Conservation (phyloP, 2,113 vertebrate genomes). For the Lynx canadensis region DNA sequence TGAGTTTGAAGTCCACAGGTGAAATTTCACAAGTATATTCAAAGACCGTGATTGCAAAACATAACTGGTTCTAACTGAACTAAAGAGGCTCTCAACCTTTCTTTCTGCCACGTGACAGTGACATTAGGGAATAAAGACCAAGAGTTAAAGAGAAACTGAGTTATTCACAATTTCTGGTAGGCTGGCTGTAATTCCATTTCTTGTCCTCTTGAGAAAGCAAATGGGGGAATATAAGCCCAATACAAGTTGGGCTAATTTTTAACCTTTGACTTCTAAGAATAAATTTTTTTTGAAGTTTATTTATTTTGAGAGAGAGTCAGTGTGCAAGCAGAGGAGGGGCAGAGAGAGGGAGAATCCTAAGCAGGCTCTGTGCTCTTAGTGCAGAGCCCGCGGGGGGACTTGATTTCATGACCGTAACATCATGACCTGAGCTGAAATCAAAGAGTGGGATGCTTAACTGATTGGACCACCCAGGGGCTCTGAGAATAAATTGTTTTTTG, state of each 20-base stretch:
- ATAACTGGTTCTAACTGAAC: background rate
- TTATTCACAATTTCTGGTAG: background rate
- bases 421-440: no score
- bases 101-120: background rate
- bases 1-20: background rate
- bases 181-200: background rate
- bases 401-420: no score
- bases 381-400: no score
- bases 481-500: background rate
- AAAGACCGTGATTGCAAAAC: background rate
- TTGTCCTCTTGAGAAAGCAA: background rate
- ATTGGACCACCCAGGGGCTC: no score
- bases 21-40: background rate
- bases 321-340: no score
- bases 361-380: no score
- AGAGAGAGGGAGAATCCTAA: no score
- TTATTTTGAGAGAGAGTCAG: no score
- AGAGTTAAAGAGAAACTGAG: background rate
- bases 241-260: background rate
- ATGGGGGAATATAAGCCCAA: background rate
- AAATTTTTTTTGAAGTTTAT: background rate
- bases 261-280: background rate
- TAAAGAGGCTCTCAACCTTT: background rate
- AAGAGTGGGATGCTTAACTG: no score
- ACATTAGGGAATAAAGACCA: background rate